Evolutionary conservation across 2,113 vertebrate species (phyloP), one percentile per base, ranked within the genome.

Genomic region (Cathartes aura): DNA sequence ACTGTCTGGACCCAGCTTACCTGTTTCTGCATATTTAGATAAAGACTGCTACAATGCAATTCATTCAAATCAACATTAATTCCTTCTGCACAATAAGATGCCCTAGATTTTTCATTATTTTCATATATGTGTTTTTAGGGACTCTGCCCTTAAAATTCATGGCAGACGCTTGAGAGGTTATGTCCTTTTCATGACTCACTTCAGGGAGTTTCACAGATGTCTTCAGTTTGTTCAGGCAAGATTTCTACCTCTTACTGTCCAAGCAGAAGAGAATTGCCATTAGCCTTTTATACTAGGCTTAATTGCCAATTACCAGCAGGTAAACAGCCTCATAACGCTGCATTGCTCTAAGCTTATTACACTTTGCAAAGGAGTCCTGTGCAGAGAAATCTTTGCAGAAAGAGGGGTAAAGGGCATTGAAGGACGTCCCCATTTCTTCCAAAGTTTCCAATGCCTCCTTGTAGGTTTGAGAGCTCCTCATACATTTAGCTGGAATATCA

Each of bases 231-330:
- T 75, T 92, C 83, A 89, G 73, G 89, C 82, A 96, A 83, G 95
- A 96, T 95, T 96, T 88, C 88, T 75, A 66, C 82, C 86, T 96
- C 95, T 96, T 94, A 45, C 48, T 93, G 88, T 97, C 94, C 89
- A 81, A 94, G 96, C 89, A 94, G 89, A 96, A 94, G 56, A 96
- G 83, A 96, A 96, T 83, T 81, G 66, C 92, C 82, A 82, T 95
- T 97, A 97, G 89, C 64, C 79, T 91, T 96, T 95, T 89, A 87
- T 50, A 78, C 70, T 29, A 62, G 58, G 50, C 94, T 97, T 94
- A 97, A 97, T 96, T 97, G 94, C 70, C 96, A 98, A 92, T 98
- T 97, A 97, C 96, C 89, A 96, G 87, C 40, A 50, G 95, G 97
- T 98, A 97, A 98, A 85, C 96, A 98, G 86, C 78, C 88, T 93